Conservation (phyloP, 2,888 invertebrate genomes). For the Agrilus cyanescens region DNA sequence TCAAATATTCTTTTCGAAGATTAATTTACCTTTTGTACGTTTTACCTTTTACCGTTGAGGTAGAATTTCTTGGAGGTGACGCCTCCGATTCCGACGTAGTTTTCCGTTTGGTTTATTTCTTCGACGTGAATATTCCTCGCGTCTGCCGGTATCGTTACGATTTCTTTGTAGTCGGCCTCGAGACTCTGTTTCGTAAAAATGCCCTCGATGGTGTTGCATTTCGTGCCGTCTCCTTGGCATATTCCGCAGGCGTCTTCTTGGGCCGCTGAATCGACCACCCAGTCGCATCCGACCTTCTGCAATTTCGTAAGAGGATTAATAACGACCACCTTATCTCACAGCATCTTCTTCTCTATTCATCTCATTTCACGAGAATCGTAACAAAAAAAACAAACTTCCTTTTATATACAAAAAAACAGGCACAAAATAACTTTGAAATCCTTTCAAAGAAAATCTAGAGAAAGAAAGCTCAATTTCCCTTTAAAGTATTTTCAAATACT, state of each 20-base stretch:
- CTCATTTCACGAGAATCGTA: no score
- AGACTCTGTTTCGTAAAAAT: slow-evolving; percentile 39
- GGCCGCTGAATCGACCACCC: slow-evolving; percentile 68
- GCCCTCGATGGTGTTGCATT: slow-evolving; percentile 59
- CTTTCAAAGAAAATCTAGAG: no score
- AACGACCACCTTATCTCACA: background rate
- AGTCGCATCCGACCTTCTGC: slow-evolving; percentile 85
- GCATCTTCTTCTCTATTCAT: background rate
- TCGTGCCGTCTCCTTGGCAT: slow-evolving; percentile 74
- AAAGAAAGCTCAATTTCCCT: no score
- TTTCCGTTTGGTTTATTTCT: slow-evolving; percentile 64
- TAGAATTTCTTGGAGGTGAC: slow-evolving; percentile 58
- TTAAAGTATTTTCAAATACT: no score
- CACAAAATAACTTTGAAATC: no score
- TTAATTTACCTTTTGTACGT: background rate
- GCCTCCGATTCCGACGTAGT: slow-evolving; percentile 68
- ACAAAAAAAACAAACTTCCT: no score
- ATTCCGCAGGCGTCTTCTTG: slow-evolving; percentile 77
- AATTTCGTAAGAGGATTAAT: slow-evolving; percentile 28
- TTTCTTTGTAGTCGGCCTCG: slow-evolving; percentile 43
- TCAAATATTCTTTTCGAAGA: background rate
- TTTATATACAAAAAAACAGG: background rate
- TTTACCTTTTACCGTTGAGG: slow-evolving; percentile 65
- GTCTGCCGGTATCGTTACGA: slow-evolving; percentile 63
- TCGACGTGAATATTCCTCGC: slow-evolving; percentile 68